Percentiles rank a stretch among this genome's conserved stretches.
phyloP scores from a whole-genome alignment of 2,888 invertebrate genomes.

The Glyphotaelius pellucidus region DNA sequence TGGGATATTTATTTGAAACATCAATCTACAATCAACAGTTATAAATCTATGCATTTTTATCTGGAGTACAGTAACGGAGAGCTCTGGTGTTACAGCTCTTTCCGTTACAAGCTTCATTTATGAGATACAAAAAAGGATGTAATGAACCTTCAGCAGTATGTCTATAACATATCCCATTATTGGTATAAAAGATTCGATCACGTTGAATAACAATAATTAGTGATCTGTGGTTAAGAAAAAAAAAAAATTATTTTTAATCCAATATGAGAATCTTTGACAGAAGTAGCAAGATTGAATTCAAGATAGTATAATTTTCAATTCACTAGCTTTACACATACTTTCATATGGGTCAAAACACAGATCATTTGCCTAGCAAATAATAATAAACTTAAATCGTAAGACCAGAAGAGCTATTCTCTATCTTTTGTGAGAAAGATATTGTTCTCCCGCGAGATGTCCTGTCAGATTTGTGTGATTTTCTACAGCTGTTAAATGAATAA shows the following conservation, averaged over 20 bases:
- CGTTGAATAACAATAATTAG: not conserved
- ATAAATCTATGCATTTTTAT: not conserved
- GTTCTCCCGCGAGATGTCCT: too few species aligned
- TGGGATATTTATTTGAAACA: not conserved
- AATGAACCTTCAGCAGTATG: not conserved
- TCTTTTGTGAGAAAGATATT: too few species aligned
- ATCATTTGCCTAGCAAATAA: not conserved
- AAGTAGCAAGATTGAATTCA: not conserved
- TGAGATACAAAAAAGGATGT: not conserved
- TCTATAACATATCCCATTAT: not conserved
- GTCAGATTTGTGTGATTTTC: too few species aligned
- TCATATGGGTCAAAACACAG: not conserved
- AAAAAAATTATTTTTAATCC: too few species aligned
- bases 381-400: not conserved
- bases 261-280: not conserved
- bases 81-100: not conserved
- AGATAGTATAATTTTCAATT: not conserved
- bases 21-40: conserved; percentile 26
- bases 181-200: not conserved
- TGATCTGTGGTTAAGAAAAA: not conserved
- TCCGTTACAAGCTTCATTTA: not conserved
- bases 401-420: too few species aligned
- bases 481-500: too few species aligned
- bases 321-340: too few species aligned
- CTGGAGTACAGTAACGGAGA: not conserved